Base-by-base conservation (phyloP, 2,797 vertebrate genomes). In the Myotis pilosus region DNA sequence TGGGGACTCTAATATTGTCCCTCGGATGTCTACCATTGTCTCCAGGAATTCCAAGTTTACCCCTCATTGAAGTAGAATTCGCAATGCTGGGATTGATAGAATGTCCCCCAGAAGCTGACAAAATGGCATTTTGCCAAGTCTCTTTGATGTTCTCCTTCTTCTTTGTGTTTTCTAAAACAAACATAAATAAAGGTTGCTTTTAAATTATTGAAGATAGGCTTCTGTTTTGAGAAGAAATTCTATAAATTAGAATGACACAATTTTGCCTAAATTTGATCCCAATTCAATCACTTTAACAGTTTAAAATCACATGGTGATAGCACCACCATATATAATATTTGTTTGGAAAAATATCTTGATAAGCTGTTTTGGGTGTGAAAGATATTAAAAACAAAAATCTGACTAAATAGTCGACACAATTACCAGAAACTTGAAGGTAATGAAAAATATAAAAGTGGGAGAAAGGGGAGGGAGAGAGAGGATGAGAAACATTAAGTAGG, bases 41-140 rank as follows among this genome's bases (percentile, higher is more conserved):
- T 69, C 72, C 20, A 87, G 44, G 44, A 82, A 92, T 76, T 92
- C 69, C 69, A 82, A 12, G 19, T 44, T 99, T 98, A 91, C 98
- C 98, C 90, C 98, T 97, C 96, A 99, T 99, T 78, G 98, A 97
- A 64, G 99, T 99, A 71, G 98, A 98, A 91, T 98, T 98, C 80
- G 99, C 98, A 69, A 99, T 98, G 95, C 99, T 99, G 98, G 99
- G 98, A 97, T 98, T 98, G 97, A 98, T 98, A 89, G 98, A 98
- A 95, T 99, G 98, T 94, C 99, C 98, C n/a, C 99, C 99, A 3
- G 99, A 98, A 16, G 98, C 98, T 8, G 99, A 99, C 76, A 99
- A 96, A 62, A 99, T 99, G 92, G 98, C 98, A 92, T 99, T 98
- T 96, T 99, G 99, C 98, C 99, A 97, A 69, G 98, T 98, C 82